phyloP scores from a whole-genome alignment of 2,888 invertebrate species.

The Andrena trimmerana region DNA sequence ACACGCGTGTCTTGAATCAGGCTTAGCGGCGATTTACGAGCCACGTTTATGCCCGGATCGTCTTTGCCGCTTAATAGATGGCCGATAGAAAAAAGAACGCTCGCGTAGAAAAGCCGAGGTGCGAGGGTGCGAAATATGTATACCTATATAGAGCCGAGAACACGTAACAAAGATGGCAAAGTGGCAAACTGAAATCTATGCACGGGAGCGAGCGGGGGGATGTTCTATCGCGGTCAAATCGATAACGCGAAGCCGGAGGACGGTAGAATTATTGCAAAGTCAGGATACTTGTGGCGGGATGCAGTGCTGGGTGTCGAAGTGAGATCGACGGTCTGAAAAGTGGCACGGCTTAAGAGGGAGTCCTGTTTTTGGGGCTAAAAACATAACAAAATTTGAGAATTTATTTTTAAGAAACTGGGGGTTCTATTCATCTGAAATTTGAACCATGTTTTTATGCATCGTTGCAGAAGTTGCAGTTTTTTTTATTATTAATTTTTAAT shows the following conservation, averaged over 20 bases:
- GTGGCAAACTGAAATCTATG: conserved; percentile 51
- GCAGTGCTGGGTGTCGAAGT: conserved; percentile 54
- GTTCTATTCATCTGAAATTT: too few relatives aligned
- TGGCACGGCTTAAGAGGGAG: conserved; percentile 43
- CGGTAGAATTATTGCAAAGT: conserved; percentile 68
- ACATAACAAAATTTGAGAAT: neutral
- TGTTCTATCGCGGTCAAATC: conserved; percentile 59
- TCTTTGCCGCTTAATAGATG: neutral
- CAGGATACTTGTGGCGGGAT: conserved; percentile 65
- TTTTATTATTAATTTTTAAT: too few relatives aligned
- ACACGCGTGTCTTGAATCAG: conserved; percentile 29
- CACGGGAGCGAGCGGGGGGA: conserved; percentile 6
- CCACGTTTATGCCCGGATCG: conserved; percentile 1
- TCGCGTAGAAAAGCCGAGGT: neutral
- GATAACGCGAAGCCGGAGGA: conserved; percentile 54
- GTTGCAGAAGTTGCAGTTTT: too few relatives aligned
- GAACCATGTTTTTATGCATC: too few relatives aligned
- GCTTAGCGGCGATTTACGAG: conserved; percentile 13
- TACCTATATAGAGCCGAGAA: neutral
- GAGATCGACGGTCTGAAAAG: conserved; percentile 60
- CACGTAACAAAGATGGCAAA: neutral
- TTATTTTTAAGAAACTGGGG: too few relatives aligned
- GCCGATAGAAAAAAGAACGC: neutral
- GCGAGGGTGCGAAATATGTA: too few relatives aligned
- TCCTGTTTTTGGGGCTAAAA: neutral